Conservation (phyloP, 2,113 vertebrate genomes). For the Muntiacus reevesi region DNA sequence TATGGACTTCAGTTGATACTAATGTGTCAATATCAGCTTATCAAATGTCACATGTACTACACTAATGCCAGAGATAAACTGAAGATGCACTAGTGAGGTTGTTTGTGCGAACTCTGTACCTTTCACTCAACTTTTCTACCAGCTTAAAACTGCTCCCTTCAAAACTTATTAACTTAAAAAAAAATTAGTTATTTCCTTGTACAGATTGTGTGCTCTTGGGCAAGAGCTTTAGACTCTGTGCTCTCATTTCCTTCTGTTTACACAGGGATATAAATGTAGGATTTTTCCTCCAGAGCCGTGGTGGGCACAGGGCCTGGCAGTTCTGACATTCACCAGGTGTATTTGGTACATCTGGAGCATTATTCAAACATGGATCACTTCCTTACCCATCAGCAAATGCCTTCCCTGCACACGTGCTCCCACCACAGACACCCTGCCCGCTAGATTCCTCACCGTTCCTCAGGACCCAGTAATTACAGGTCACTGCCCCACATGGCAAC, state of each 20-base stretch:
- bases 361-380: neutral
- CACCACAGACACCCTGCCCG: neutral
- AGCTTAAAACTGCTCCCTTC: neutral
- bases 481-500: neutral
- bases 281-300: neutral
- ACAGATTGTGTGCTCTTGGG: neutral
- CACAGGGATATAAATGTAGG: neutral
- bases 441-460: neutral
- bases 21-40: neutral
- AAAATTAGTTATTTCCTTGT: neutral
- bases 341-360: too few species aligned
- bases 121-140: neutral
- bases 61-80: neutral
- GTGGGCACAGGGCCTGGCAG: too few species aligned
- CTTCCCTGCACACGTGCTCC: neutral
- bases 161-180: neutral
- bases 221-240: neutral
- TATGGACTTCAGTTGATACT: neutral
- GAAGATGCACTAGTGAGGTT: accelerated
- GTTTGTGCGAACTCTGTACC: neutral
- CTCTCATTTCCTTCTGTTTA: neutral
- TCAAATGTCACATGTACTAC: neutral
- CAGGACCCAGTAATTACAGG: neutral
- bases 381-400: neutral
- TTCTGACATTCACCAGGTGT: neutral